These are phyloP conservation scores for Urocitellus parryii DNA, from an alignment of 2,113 vertebrate genomes.

Conservation along the genomic window DNA sequence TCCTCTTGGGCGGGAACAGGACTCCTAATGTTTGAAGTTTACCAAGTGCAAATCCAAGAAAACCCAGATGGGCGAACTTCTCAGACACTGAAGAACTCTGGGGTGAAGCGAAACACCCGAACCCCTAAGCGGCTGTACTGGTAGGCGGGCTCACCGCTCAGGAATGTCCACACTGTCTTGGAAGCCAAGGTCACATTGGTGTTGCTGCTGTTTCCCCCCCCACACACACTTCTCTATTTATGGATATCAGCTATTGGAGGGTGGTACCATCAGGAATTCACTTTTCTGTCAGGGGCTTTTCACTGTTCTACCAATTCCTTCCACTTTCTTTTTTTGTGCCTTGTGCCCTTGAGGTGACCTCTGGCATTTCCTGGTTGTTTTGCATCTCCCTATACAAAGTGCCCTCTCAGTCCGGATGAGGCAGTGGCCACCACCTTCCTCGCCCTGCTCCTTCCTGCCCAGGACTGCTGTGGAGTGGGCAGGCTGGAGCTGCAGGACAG, in stretches of 20 bases:
- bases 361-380: conserved; percentile 86
- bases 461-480: conserved; percentile 3
- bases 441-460: background rate
- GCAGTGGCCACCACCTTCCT: conserved; percentile 55
- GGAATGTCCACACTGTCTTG: conserved; percentile 97
- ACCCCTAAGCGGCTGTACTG: conserved; percentile 88
- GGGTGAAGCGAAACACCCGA: conserved; percentile 88
- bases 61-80: conserved; percentile 85
- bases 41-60: conserved; percentile 90
- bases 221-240: conserved; percentile 91
- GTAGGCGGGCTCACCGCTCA: conserved; percentile 91
- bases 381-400: conserved; percentile 87
- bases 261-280: conserved; percentile 90
- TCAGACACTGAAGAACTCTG: conserved; percentile 89
- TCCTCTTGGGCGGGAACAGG: conserved; percentile 87
- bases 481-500: conserved; percentile 12
- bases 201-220: conserved; percentile 94
- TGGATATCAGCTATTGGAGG: conserved; percentile 91
- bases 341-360: conserved; percentile 92
- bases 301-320: conserved; percentile 88
- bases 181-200: conserved; percentile 93
- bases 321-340: conserved; percentile 92
- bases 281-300: conserved; percentile 87
- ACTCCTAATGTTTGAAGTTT: conserved; percentile 88
- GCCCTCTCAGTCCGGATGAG: conserved; percentile 81